Evolutionary conservation across 2,888 invertebrate genomes (phyloP).

Genomic region (Leucoma salicis): DNA sequence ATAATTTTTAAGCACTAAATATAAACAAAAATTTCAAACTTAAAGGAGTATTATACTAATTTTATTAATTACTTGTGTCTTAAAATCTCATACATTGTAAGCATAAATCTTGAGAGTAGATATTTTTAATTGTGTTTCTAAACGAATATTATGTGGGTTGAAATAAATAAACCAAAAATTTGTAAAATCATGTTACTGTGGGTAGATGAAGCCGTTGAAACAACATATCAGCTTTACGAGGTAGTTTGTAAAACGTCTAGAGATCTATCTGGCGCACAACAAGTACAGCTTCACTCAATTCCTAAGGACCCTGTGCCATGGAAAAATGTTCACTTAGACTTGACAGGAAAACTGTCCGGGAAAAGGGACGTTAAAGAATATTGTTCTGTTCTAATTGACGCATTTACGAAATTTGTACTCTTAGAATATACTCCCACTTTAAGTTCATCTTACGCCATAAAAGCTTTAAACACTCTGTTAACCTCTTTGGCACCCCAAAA

Average conservation of each 20-base stretch:
- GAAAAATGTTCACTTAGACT: slow-evolving; percentile 10
- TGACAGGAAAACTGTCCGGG: slow-evolving; percentile 9
- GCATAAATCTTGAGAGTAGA: too few species aligned
- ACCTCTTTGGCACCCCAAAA: not conserved
- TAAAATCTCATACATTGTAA: too few species aligned
- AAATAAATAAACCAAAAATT: too few species aligned
- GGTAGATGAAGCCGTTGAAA: too few species aligned
- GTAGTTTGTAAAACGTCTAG: slow-evolving; percentile 40
- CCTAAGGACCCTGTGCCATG: slow-evolving; percentile 17
- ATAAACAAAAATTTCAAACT: too few species aligned
- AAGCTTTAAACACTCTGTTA: not conserved
- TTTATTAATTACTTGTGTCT: too few species aligned
- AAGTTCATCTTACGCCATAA: not conserved
- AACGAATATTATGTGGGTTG: too few species aligned
- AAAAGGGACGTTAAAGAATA: slow-evolving; percentile 8
- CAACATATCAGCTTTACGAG: too few species aligned
- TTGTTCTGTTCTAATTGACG: slow-evolving; percentile 7
- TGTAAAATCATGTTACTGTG: too few species aligned
- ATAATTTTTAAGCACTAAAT: too few species aligned
- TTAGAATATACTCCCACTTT: not conserved
- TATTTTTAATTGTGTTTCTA: too few species aligned
- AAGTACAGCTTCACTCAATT: slow-evolving; percentile 37
- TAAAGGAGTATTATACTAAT: too few species aligned
- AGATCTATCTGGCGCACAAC: slow-evolving; percentile 31
- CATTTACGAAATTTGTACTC: not conserved